These are phyloP conservation scores for Threskiornis aethiopicus DNA, from an alignment of 2,797 vertebrate genomes.

Conservation along the genomic window DNA sequence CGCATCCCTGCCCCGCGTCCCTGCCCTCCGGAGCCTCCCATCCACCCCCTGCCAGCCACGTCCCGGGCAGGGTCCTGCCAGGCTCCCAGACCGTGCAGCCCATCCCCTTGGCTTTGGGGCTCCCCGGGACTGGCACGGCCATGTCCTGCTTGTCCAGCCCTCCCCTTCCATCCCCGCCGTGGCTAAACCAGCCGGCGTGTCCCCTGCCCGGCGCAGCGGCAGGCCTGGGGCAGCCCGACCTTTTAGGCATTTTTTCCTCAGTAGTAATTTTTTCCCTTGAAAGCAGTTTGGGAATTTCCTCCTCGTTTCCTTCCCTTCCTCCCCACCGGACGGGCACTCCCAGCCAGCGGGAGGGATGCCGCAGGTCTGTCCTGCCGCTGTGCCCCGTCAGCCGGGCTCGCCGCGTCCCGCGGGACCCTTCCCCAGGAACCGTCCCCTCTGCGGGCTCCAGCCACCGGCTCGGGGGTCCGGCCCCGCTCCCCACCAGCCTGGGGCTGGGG, in stretches of 20 bases:
- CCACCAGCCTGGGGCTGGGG: neutral
- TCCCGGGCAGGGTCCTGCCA: rapidly evolving
- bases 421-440: rapidly evolving
- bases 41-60: neutral
- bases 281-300: constrained; percentile 54
- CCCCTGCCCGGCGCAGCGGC: rapidly evolving
- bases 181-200: rapidly evolving
- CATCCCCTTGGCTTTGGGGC: neutral
- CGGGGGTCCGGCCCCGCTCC: neutral
- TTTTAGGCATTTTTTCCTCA: neutral
- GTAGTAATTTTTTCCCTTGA: constrained; percentile 39
- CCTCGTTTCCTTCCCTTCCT: neutral
- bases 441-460: rapidly evolving
- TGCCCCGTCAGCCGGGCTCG: neutral
- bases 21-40: neutral
- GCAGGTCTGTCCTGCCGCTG: rapidly evolving
- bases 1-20: rapidly evolving
- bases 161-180: rapidly evolving
- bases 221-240: neutral
- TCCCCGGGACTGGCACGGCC: rapidly evolving
- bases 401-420: rapidly evolving
- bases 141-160: neutral
- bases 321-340: neutral
- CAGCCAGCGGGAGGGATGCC: rapidly evolving
- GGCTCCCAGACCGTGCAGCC: neutral